Percentiles rank a stretch among this genome's conserved stretches.
phyloP scores from a whole-genome alignment of 2,888 invertebrate species.

The Zygothrica quintamaculata region DNA sequence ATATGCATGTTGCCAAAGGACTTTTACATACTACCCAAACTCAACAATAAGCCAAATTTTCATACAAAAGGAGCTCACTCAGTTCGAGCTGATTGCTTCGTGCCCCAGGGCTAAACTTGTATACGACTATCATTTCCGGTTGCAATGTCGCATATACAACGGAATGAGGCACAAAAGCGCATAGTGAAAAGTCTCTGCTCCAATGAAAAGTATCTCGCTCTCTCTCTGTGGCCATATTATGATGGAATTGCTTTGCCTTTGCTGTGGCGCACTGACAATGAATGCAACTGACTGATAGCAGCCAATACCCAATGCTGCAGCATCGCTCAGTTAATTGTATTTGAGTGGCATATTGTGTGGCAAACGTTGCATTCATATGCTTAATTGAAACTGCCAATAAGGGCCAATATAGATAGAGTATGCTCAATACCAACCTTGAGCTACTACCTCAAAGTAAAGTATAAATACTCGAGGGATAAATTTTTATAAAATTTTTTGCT shows the following conservation, averaged over 20 bases:
- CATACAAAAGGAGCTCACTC: conserved; percentile 7
- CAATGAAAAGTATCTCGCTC: too few species aligned
- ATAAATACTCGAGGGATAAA: too few species aligned
- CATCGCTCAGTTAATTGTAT: conserved; percentile 35
- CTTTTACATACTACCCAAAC: conserved; percentile 7
- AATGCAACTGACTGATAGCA: conserved; percentile 24
- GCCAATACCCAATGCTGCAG: conserved; percentile 25
- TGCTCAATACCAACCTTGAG: conserved; percentile 12
- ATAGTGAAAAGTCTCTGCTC: conserved; percentile 44
- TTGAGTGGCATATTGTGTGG: conserved; percentile 39
- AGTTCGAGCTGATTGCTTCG: conserved; percentile 29
- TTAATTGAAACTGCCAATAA: conserved; percentile 55
- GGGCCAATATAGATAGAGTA: conserved; percentile 7
- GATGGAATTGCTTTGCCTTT: conserved; percentile 35
- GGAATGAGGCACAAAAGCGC: conserved; percentile 32
- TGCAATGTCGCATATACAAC: conserved; percentile 17
- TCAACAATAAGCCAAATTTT: conserved; percentile 24
- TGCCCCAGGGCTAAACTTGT: conserved; percentile 24
- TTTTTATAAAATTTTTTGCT: conserved; percentile 60
- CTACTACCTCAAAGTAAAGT: too few species aligned
- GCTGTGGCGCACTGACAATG: conserved; percentile 21
- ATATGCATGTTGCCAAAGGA: conserved; percentile 1
- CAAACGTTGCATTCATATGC: conserved; percentile 39
- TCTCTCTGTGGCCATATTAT: too few species aligned
- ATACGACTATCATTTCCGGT: conserved; percentile 41